These are phyloP conservation scores for Drosophila antonietae DNA, from an alignment of 2,888 invertebrate species.

Conservation along the genomic window DNA sequence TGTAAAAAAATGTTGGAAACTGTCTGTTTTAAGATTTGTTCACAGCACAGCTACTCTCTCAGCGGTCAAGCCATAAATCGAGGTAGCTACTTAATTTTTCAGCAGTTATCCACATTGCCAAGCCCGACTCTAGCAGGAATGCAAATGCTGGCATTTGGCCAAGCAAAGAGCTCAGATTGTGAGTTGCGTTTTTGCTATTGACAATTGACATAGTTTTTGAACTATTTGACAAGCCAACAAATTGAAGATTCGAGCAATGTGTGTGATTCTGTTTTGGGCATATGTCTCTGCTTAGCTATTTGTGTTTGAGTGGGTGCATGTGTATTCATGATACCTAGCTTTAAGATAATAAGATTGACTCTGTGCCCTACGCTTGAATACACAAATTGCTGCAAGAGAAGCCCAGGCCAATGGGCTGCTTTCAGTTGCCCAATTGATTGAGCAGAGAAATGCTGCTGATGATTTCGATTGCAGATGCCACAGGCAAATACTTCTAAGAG, in stretches of 20 bases:
- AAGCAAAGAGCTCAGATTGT: constrained; percentile 26
- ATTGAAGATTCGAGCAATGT: constrained; percentile 18
- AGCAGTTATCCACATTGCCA: constrained; percentile 33
- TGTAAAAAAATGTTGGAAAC: background rate
- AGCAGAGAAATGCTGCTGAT: background rate
- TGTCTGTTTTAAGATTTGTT: constrained; percentile 47
- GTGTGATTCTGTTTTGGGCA: background rate
- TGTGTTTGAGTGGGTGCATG: background rate
- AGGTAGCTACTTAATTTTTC: constrained; percentile 62
- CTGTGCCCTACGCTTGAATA: background rate
- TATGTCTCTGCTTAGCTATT: background rate
- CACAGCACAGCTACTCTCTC: constrained; percentile 9
- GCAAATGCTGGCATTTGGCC: constrained; percentile 31
- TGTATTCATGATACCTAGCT: background rate
- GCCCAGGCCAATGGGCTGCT: background rate
- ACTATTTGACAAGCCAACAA: constrained; percentile 47
- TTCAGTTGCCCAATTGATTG: background rate
- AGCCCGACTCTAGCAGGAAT: background rate
- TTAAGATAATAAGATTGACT: background rate
- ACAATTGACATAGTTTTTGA: constrained; percentile 59
- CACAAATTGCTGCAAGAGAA: background rate
- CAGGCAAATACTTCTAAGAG: background rate
- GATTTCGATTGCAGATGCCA: background rate
- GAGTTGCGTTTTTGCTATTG: constrained; percentile 37
- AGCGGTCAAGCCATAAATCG: constrained; percentile 58